Percentiles rank a stretch among this genome's conserved stretches.
These are phyloP conservation scores for Florisuga fusca DNA, from an alignment of 2,797 vertebrate genomes.

Conservation along the genomic window DNA sequence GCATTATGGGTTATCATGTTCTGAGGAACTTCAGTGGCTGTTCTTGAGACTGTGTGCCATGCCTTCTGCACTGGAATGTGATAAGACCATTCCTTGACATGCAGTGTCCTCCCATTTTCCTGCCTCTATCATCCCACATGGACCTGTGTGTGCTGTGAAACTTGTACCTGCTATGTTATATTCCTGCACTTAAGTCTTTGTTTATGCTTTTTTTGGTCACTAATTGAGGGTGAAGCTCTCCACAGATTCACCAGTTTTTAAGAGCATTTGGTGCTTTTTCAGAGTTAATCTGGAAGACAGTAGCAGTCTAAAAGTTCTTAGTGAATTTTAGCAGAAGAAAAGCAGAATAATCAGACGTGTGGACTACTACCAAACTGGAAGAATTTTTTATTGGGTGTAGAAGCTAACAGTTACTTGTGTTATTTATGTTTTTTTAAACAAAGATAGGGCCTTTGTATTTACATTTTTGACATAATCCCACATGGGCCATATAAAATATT, in stretches of 20 bases:
- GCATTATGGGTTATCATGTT: background rate
- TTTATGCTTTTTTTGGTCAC: background rate
- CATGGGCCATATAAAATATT: constrained; percentile 16
- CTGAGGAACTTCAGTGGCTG: background rate
- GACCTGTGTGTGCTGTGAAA: background rate
- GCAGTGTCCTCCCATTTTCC: background rate
- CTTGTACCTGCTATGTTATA: background rate
- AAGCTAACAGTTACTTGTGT: background rate
- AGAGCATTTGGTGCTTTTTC: background rate
- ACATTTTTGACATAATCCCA: constrained; percentile 9
- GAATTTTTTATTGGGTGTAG: background rate
- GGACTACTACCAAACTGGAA: background rate
- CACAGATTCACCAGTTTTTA: background rate
- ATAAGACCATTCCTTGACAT: background rate
- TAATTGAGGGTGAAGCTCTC: background rate
- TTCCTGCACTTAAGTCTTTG: background rate
- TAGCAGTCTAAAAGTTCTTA: background rate
- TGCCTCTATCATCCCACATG: background rate
- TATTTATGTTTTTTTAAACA: background rate
- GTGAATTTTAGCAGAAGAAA: background rate
- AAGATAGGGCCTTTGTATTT: background rate
- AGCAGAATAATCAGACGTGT: background rate
- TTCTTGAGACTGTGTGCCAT: accelerated
- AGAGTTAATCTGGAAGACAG: background rate
- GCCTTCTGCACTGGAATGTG: background rate